phyloP scores from a whole-genome alignment of 2,113 vertebrate species.

The Marcusenius ussheri region DNA sequence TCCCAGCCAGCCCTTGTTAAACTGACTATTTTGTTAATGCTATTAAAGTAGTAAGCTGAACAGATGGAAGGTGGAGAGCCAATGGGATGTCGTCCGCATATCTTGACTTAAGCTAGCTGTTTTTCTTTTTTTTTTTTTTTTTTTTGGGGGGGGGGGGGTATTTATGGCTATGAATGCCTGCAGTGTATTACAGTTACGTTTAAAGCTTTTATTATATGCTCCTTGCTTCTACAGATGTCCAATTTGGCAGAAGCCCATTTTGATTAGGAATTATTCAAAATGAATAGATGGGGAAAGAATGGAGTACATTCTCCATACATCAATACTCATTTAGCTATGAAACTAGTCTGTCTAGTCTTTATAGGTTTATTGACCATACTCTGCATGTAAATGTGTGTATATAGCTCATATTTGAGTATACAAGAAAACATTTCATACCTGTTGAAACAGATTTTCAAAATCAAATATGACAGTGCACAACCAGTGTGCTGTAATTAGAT shows the following conservation, averaged over 20 bases:
- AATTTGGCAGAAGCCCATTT: not conserved
- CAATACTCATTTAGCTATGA: not conserved
- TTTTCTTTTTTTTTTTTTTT: not conserved
- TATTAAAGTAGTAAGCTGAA: not conserved
- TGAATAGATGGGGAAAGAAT: not conserved
- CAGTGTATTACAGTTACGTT: not conserved
- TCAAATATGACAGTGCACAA: not conserved
- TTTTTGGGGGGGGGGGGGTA: not conserved
- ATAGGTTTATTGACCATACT: not conserved
- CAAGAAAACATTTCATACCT: not conserved
- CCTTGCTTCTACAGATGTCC: not conserved
- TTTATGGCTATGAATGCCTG: not conserved
- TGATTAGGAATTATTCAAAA: not conserved
- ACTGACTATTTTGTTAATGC: not conserved
- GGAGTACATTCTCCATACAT: not conserved
- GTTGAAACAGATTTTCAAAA: not conserved
- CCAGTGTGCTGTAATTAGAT: not conserved
- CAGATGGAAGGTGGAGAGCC: not conserved
- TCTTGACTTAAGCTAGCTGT: not conserved
- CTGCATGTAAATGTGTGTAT: not conserved
- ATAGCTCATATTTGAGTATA: not conserved
- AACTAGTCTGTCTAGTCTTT: not conserved
- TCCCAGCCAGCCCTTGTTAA: not conserved
- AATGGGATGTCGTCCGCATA: not conserved
- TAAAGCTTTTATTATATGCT: not conserved